Base-by-base conservation (phyloP, 1,140 invertebrate species). In the Drosophila athabasca region DNA sequence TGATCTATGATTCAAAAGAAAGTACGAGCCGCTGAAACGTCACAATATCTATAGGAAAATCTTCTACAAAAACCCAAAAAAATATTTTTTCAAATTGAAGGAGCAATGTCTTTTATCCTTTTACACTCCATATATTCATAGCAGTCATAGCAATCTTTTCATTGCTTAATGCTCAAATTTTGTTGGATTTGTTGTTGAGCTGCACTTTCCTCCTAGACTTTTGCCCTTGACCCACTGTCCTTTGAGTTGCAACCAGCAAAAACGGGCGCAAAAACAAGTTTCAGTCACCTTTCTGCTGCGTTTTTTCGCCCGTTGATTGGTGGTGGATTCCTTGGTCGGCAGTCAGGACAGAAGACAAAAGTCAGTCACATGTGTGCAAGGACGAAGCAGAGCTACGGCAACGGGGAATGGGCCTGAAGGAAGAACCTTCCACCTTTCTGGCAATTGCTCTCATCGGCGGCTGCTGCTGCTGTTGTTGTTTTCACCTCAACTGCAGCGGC, bases 291-390 rank as follows among this genome's bases (percentile, higher is more conserved):
- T 39, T 39, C 3, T 3, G 35, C 35, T 39, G 11, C 35, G 35
- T 39, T 53, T 61, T 64, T 64, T 59, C 65, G 35, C 22, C 45
- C 58, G 17, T 44, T n/a, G 51, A 46, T 66, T 87, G 79, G 60
- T 72, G 77, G 82, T 88, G 78, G 79, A 67, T 76, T 69, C 67
- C n/a, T 66, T 87, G 82, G 78, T 87, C 78, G 69, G 64, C 81
- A 85, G 81, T 76, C 62, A 75, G 62, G 62, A 61, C 72, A 67
- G 72, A 76, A 76, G 72, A 67, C 72, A 75, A 76, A 76, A 76
- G 73, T 76, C 73, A 76, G 74, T 76, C 83, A 88, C 83, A 88
- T 87, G 83, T 85, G 76, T 69, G 62, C 50, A 54, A 39, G 44
- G 35, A 17, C 22, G 51, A 48, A 49, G 35, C 19, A 17, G 45